phyloP scores from a whole-genome alignment of 2,888 invertebrate species.

The Coleophora flavipennella region DNA sequence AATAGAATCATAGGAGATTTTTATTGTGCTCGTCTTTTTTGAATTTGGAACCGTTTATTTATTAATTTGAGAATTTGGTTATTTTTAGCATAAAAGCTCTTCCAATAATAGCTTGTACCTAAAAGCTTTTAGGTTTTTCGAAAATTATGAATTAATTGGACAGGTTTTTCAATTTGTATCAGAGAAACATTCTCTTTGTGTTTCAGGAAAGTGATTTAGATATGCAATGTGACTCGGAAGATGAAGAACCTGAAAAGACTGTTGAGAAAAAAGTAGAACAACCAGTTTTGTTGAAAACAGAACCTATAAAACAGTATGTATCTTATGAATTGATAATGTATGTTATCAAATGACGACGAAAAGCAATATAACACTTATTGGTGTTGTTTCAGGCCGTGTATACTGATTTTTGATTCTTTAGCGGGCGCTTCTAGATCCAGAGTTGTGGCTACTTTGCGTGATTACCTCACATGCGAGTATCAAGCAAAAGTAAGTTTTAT shows the following conservation, averaged over 20 bases:
- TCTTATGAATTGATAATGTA: too few relatives aligned
- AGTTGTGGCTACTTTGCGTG: constrained; percentile 91
- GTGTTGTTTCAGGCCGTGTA: constrained; percentile 83
- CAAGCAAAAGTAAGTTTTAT: constrained; percentile 76
- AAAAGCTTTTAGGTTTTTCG: too few relatives aligned
- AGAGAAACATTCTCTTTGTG: too few relatives aligned
- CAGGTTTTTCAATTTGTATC: too few relatives aligned
- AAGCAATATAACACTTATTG: neutral
- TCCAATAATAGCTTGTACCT: too few relatives aligned
- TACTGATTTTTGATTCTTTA: constrained; percentile 96
- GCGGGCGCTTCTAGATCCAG: constrained; percentile 85
- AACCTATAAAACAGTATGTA: constrained; percentile 78
- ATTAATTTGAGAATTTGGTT: too few relatives aligned
- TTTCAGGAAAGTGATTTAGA: constrained; percentile 67
- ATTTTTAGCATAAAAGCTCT: too few relatives aligned
- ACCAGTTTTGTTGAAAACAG: constrained; percentile 37
- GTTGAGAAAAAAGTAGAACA: constrained; percentile 49
- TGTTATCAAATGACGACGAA: neutral
- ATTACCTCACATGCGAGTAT: constrained; percentile 92
- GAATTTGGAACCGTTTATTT: too few relatives aligned
- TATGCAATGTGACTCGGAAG: constrained; percentile 67
- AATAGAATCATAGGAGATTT: too few relatives aligned
- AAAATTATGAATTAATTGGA: too few relatives aligned
- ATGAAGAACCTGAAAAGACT: constrained; percentile 50
- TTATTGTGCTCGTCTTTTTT: too few relatives aligned